These are phyloP conservation scores for Diaperis boleti DNA, from an alignment of 2,888 invertebrate species.

Conservation along the genomic window DNA sequence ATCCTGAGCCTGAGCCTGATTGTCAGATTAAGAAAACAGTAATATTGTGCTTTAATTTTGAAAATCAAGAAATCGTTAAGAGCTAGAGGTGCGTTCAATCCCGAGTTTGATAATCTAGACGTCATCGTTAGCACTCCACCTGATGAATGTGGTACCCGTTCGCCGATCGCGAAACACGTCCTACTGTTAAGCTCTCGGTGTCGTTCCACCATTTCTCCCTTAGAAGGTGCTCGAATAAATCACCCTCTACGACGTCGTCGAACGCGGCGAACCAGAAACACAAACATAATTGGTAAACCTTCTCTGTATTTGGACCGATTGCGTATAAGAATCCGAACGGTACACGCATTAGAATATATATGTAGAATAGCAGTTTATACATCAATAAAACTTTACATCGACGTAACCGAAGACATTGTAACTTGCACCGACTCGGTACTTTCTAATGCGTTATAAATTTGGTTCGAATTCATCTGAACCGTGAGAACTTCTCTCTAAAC, in stretches of 20 bases:
- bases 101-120: too few relatives aligned
- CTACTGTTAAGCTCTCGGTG: not conserved
- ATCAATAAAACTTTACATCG: slow-evolving; percentile 34
- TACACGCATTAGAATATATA: slow-evolving; percentile 48
- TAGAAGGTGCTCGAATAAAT: slow-evolving; percentile 24
- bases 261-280: slow-evolving; percentile 31
- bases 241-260: slow-evolving; percentile 21
- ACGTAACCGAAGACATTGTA: slow-evolving; percentile 39
- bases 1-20: too few relatives aligned
- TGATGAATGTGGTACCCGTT: too few relatives aligned
- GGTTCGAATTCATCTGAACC: slow-evolving; percentile 50
- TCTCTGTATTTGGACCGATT: slow-evolving; percentile 29
- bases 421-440: slow-evolving; percentile 41
- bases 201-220: slow-evolving; percentile 13
- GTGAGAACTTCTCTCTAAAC: slow-evolving; percentile 47
- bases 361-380: slow-evolving; percentile 45
- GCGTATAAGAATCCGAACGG: slow-evolving; percentile 41
- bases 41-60: too few relatives aligned
- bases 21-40: too few relatives aligned
- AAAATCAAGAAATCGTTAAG: too few relatives aligned
- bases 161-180: slow-evolving; percentile 2
- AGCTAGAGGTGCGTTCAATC: too few relatives aligned
- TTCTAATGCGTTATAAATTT: slow-evolving; percentile 54
- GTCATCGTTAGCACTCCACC: too few relatives aligned
- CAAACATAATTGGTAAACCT: slow-evolving; percentile 29